Percentiles rank a stretch among this genome's conserved stretches.
Evolutionary conservation across 2,113 vertebrate genomes (phyloP).

Genomic region (Lethenteron camtschaticum): DNA sequence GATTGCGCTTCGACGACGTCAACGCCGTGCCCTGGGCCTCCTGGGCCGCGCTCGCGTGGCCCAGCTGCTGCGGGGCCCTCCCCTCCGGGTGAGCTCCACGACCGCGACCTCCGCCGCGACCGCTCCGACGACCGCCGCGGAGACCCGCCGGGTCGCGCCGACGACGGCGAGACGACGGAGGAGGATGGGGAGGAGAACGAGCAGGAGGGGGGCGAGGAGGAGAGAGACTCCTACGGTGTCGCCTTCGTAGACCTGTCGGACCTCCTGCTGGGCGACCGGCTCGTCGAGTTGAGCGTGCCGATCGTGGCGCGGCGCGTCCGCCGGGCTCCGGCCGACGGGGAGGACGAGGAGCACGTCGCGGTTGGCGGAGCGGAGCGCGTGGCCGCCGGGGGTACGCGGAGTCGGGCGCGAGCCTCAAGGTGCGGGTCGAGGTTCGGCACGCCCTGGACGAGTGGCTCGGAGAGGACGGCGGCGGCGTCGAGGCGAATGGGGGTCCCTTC

Average conservation of each 20-base stretch:
- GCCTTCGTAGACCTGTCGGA: constrained; percentile 31
- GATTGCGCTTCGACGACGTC: constrained; percentile 35
- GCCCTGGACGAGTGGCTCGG: too few relatives aligned
- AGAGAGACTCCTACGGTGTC: constrained; percentile 25
- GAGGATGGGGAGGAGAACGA: constrained; percentile 12
- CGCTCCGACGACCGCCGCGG: constrained; percentile 8
- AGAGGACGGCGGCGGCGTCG: not conserved
- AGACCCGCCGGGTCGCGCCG: constrained; percentile 19
- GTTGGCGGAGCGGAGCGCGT: constrained; percentile 10
- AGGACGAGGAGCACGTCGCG: constrained; percentile 7
- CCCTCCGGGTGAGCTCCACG: constrained; percentile 46
- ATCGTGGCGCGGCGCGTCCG: constrained; percentile 21
- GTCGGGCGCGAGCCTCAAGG: constrained; percentile 31
- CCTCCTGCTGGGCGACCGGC: constrained; percentile 26
- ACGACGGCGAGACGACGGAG: constrained; percentile 16
- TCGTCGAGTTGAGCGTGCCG: constrained; percentile 21
- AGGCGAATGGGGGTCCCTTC: constrained; percentile 17
- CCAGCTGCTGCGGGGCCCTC: constrained; percentile 30
- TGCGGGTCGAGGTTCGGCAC: constrained; percentile 22
- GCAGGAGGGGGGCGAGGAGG: constrained; percentile 11
- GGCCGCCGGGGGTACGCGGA: constrained; percentile 29
- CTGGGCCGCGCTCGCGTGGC: constrained; percentile 22
- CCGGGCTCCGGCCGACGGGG: not conserved
- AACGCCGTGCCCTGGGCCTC: constrained; percentile 38
- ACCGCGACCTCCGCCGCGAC: constrained; percentile 29